Percentiles rank a stretch among this genome's conserved stretches.
Evolutionary conservation across 2,888 invertebrate genomes (phyloP).

Genomic region (Spodoptera exigua): DNA sequence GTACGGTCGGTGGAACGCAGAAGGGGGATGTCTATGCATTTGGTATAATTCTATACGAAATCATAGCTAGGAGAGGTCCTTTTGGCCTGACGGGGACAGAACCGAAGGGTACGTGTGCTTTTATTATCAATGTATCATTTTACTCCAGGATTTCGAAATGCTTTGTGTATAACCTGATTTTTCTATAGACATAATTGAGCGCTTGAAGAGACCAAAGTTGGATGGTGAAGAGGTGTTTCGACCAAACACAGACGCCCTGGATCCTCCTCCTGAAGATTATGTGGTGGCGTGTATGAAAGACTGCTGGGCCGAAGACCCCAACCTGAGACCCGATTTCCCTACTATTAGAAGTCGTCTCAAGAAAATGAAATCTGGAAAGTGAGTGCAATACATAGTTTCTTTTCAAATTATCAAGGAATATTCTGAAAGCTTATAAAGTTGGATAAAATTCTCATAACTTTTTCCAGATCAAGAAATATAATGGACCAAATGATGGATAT

Average conservation of each 20-base stretch:
- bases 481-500: constrained; percentile 99
- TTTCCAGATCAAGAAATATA: constrained; percentile 93
- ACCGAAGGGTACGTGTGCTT: constrained; percentile 92
- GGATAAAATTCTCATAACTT: constrained; percentile 7
- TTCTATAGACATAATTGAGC: constrained; percentile 94
- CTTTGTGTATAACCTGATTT: background rate
- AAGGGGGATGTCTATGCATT: constrained; percentile 99
- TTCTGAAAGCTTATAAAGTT: background rate
- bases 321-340: constrained; percentile 95
- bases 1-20: constrained; percentile 92
- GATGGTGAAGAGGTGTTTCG: constrained; percentile 93
- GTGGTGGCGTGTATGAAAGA: constrained; percentile 95
- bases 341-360: constrained; percentile 94
- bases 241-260: constrained; percentile 93
- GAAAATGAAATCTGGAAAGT: constrained; percentile 96
- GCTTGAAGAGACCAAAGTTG: constrained; percentile 92
- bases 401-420: no score
- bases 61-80: constrained; percentile 96
- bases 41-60: constrained; percentile 98
- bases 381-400: constrained; percentile 70
- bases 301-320: constrained; percentile 97
- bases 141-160: no score
- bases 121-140: no score
- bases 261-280: constrained; percentile 93
- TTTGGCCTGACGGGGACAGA: constrained; percentile 94